Evolutionary conservation across 1,140 invertebrate genomes (phyloP).

Genomic region (Limonius californicus): DNA sequence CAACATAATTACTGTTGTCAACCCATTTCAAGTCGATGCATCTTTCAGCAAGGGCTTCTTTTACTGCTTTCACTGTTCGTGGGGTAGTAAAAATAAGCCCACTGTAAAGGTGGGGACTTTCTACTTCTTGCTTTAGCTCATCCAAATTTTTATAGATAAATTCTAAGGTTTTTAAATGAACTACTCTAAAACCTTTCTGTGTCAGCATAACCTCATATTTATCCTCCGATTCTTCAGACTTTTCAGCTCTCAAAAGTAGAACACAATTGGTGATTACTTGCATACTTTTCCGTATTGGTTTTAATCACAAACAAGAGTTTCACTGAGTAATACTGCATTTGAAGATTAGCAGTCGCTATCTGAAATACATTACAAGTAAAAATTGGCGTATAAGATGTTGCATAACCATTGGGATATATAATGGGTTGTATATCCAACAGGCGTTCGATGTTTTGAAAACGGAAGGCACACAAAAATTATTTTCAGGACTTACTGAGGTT

Average conservation of each 20-base stretch:
- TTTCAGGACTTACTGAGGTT: too few species aligned
- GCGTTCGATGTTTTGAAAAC: too few species aligned
- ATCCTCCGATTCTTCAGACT: constrained; percentile 28
- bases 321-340: too few species aligned
- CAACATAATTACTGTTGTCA: constrained; percentile 46
- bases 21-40: constrained; percentile 37
- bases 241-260: constrained; percentile 38
- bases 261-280: constrained; percentile 30
- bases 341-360: too few species aligned
- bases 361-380: not conserved
- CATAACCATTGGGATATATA: too few species aligned
- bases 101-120: constrained; percentile 38
- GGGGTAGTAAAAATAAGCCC: constrained; percentile 50
- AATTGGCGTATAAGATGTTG: too few species aligned
- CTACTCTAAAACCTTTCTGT: constrained; percentile 34
- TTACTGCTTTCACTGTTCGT: constrained; percentile 45
- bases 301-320: too few species aligned
- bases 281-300: constrained; percentile 21
- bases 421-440: too few species aligned
- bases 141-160: constrained; percentile 47
- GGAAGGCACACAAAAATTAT: too few species aligned
- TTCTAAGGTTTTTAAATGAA: constrained; percentile 41
- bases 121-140: constrained; percentile 39
- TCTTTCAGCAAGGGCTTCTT: constrained; percentile 30
- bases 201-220: constrained; percentile 37